Evolutionary conservation across 2,113 vertebrate species (phyloP), one percentile per base, ranked within the genome.

Genomic region (Regulus satrapa): DNA sequence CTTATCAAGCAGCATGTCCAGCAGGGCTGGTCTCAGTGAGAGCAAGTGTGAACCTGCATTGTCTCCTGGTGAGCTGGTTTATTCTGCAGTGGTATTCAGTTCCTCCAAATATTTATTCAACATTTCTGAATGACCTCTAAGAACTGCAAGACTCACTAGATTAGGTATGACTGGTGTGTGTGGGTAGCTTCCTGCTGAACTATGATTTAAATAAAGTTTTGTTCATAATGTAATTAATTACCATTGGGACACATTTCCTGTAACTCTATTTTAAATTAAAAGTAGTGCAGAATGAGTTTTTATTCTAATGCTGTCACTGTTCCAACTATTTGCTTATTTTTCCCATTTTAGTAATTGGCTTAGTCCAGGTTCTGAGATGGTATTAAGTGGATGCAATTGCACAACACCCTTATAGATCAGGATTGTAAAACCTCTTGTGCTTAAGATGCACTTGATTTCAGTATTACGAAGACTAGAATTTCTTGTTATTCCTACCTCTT

Each of bases 361-460:
- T 29, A 69, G 71, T 26, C 21, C n/a, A 59, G 21, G 4, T 51
- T 81, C 56, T 71, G 43, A 74, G 55, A 5, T 36, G 7, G 9
- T 32, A 24, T 83, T 56, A 64, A 58, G 34, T 83, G 20, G 59
- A 43, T 56, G 32, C 12, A 89, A 89, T 91, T 91, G 68, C 6
- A 32, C 5, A 78, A 31, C 23, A 62, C 17, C 9, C n/a, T 62
- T 78, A 40, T 18, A 81, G 79, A 81, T 84, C 19, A 84, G 73
- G 7, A 59, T 34, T 84, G 41, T 40, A 88, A 87, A 91, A 10
- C 62, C 84, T 64, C 73, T 91, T 67, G n/a, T 89, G 34, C 9
- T 87, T 72, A 85, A 94, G 69, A 72, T 68, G 68, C 12, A 49
- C 56, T 95, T 91, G 73, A 95, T 86, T 94, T 86, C 28, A 64